Evolutionary conservation across 2,113 vertebrate species (phyloP), one percentile per base, ranked within the genome.

Genomic region (Pluvialis apricaria): DNA sequence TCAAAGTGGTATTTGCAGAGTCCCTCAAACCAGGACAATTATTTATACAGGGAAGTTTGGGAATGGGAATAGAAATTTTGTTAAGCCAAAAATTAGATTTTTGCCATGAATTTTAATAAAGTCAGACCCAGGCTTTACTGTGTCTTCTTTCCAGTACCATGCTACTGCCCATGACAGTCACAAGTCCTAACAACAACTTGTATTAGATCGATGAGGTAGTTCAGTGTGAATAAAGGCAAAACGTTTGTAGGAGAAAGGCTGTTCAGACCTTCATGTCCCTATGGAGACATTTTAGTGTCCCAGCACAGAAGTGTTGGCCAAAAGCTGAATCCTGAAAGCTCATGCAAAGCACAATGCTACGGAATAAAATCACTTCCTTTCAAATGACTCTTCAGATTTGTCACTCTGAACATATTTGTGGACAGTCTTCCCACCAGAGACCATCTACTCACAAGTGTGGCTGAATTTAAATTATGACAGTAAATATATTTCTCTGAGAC

Each of bases 371-470:
- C 19, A n/a, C 8, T 75, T 94, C 14, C 11, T 66, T 76, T 58
- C 42, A 88, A 82, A 71, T n/a, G 9, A 40, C 47, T 61, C 13
- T 79, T 24, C 65, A 28, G 34, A 71, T 61, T 44, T 64, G 47
- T 66, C 62, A 36, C 38, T 65, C 70, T 54, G 26, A 75, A 70
- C 3, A 9, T 29, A 52, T 0, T 0, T 16, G 6, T 75, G 24
- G 26, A 44, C 34, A 71, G 13, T 20, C 36, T 85, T 82, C 31
- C 26, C 26, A n/a, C 14, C 25, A 65, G 44, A 70, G 34, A 65
- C 15, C 38, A 25, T 54, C 76, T 65, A 29, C 11, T 65, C 36
- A 71, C 13, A 77, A 28, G 9, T 54, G 15, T 54, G 52, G 7
- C 10, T 86, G 87, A 60, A 90, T 54, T 80, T 61, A 22, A 55